These are phyloP conservation scores for Lerema accius DNA, from an alignment of 1,140 invertebrate species.

Conservation along the genomic window DNA sequence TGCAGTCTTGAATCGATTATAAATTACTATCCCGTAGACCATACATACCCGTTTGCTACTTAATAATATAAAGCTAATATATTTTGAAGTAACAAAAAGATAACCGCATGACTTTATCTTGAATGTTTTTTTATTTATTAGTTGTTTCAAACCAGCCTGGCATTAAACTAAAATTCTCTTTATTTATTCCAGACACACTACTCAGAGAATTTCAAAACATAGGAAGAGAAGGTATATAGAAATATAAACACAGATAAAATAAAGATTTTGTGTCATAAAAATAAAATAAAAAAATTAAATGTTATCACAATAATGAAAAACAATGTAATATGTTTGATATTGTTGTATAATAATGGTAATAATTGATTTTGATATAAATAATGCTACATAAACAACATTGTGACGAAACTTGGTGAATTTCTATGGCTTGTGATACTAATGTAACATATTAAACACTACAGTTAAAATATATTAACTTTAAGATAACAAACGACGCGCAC, in stretches of 20 bases:
- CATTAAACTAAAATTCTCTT: not conserved
- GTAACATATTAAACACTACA: slow-evolving; percentile 33
- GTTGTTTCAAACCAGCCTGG: not conserved
- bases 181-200: not conserved
- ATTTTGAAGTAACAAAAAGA: not conserved
- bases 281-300: too few species aligned
- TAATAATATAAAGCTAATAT: not conserved
- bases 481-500: slow-evolving; percentile 32
- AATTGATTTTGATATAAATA: not conserved
- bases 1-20: not conserved
- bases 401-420: not conserved
- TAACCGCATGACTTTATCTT: not conserved
- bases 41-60: not conserved
- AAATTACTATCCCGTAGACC: not conserved
- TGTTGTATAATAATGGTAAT: too few species aligned
- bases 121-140: not conserved
- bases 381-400: not conserved
- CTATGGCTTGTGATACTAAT: not conserved
- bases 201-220: not conserved
- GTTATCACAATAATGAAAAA: not conserved
- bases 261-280: not conserved
- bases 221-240: not conserved
- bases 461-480: slow-evolving; percentile 34
- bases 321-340: not conserved
- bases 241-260: not conserved